Evolutionary conservation across 2,113 vertebrate genomes (phyloP).

Genomic region (pig (Sus scrofa)): T2T-Sscrofa CM000817.6:109481001-109481500

Average conservation of each 20-base stretch:
- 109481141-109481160: background rate
- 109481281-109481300: conserved; percentile 44
- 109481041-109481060: conserved; percentile 8
- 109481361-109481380: conserved; percentile 50
- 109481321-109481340: conserved; percentile 8
- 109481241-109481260: background rate
- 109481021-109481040: background rate
- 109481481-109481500: conserved; percentile 36
- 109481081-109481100: background rate
- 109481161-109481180: conserved; percentile 34
- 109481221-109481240: background rate
- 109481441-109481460: conserved; percentile 34
- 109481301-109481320: conserved; percentile 41
- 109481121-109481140: background rate
- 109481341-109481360: background rate
- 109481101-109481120: background rate
- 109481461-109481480: conserved; percentile 23
- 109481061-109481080: background rate
- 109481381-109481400: background rate
- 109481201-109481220: conserved; percentile 27
- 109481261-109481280: too few species aligned
- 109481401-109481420: conserved; percentile 56
- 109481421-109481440: conserved; percentile 41
- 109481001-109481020: background rate
- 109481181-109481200: background rate